Percentiles rank a stretch among this genome's conserved stretches.
phyloP scores from a whole-genome alignment of 1,140 invertebrate species.

The Oncopeltus fasciatus region DNA sequence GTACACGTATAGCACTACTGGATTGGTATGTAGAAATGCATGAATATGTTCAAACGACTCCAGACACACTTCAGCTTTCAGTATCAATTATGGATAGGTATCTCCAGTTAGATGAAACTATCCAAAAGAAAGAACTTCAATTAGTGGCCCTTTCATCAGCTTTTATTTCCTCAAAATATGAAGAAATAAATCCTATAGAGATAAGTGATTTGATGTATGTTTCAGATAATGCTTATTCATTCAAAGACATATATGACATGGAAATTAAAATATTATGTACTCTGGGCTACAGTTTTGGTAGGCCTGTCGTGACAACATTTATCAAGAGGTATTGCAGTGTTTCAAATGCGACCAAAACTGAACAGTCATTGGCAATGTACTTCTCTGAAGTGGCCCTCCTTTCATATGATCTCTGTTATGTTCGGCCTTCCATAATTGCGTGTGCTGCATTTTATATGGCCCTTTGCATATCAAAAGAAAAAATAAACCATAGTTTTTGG shows the following conservation, averaged over 20 bases:
- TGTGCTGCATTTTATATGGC: conserved; percentile 59
- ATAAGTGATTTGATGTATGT: conserved; percentile 81
- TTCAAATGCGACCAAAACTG: conserved; percentile 36
- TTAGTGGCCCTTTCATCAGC: conserved; percentile 79
- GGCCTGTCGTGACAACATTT: conserved; percentile 36
- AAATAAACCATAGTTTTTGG: conserved; percentile 6
- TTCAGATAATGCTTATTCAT: conserved; percentile 73
- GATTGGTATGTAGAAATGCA: conserved; percentile 92
- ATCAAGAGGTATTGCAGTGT: background rate
- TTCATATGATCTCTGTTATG: conserved; percentile 67
- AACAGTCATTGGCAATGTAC: conserved; percentile 84
- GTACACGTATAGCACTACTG: conserved; percentile 46
- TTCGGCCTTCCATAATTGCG: conserved; percentile 65
- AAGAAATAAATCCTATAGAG: conserved; percentile 77
- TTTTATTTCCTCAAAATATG: conserved; percentile 86
- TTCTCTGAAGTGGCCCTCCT: conserved; percentile 74
- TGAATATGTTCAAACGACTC: conserved; percentile 62
- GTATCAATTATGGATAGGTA: conserved; percentile 80
- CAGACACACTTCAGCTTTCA: conserved; percentile 80
- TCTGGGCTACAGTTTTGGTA: conserved; percentile 68
- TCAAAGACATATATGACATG: conserved; percentile 66
- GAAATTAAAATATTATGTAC: conserved; percentile 60
- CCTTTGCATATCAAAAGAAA: conserved; percentile 29
- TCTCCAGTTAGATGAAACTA: conserved; percentile 47
- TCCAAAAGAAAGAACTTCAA: conserved; percentile 58